Base-by-base conservation (phyloP, 1,140 invertebrate species). In the Drosophila tropicalis region DNA sequence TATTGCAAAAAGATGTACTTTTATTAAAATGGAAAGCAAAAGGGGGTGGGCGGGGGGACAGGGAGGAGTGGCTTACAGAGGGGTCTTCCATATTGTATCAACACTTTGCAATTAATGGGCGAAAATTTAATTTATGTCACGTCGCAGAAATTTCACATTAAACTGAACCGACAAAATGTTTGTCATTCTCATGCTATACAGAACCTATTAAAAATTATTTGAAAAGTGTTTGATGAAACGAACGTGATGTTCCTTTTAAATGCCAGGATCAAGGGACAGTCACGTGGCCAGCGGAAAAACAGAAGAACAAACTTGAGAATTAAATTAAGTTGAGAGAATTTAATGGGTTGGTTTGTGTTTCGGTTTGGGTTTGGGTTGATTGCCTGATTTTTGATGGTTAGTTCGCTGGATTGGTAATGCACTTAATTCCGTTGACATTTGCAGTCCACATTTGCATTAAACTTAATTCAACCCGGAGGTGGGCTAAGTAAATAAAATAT, bases 161-260 rank as follows among this genome's bases (percentile, higher is more conserved):
- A 51, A 51, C 15, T 17, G 55, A 58, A 36, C 19, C 34, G 17
- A 55, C 62, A 76, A 78, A 76, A 70, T 81, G 75, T 64, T 73
- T 72, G 66, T 70, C 66, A 69, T 83, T 67, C 80, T 41, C 72
- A 57, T 77, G 67, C 65, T 67, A 70, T 60, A 70, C 62, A 67
- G 29, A 29, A 74, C 67, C 56, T 54, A 76, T 40, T 77, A 63
- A 71, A 70, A 77, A 76, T 76, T 67, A 86, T 86, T 87, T 79
- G 36, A 56, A 79, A 86, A 87, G 83, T 82, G 71, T 65, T 87
- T 77, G 69, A 71, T 71, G 76, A 67, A 54, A 40, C 32, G 51
- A 54, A 86, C 83, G 83, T 86, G 83, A 87, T 77, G 83, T 79
- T 79, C 64, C 67, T 76, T 76, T 67, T 83, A 86, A 86, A 87